These are phyloP conservation scores for Sebastes melanostomus DNA, from an alignment of 2,797 vertebrate genomes.

Conservation along the genomic window DNA sequence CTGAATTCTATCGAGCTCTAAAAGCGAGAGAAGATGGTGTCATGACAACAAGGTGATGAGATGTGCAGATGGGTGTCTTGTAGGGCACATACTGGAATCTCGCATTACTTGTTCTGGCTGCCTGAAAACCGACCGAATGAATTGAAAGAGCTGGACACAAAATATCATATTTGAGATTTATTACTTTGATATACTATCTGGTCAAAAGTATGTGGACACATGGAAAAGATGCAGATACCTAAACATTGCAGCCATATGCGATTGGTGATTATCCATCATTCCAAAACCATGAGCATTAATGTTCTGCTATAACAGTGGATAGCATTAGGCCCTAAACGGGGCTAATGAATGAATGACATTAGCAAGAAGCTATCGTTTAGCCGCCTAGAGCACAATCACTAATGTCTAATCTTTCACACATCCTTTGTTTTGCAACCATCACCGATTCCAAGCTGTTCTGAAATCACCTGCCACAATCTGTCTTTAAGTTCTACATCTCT, in stretches of 20 bases:
- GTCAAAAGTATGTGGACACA: neutral
- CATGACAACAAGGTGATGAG: slow-evolving; percentile 4
- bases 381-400: too few relatives aligned
- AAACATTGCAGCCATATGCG: neutral
- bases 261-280: neutral
- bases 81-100: neutral
- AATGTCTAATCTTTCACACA: too few relatives aligned
- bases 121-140: neutral
- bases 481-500: too few relatives aligned
- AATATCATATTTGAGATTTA: neutral
- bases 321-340: too few relatives aligned
- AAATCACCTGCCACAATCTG: too few relatives aligned
- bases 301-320: neutral
- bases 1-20: neutral
- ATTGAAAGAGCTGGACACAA: neutral
- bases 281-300: neutral
- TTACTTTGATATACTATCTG: neutral
- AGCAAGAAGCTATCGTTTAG: too few relatives aligned
- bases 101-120: neutral
- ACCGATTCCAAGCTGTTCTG: too few relatives aligned
- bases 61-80: neutral
- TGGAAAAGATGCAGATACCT: neutral
- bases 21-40: slow-evolving; percentile 20
- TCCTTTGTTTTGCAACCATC: too few relatives aligned
- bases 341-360: too few relatives aligned